Evolutionary conservation across 2,113 vertebrate species (phyloP).

Genomic region (Ctenomys sociabilis): DNA sequence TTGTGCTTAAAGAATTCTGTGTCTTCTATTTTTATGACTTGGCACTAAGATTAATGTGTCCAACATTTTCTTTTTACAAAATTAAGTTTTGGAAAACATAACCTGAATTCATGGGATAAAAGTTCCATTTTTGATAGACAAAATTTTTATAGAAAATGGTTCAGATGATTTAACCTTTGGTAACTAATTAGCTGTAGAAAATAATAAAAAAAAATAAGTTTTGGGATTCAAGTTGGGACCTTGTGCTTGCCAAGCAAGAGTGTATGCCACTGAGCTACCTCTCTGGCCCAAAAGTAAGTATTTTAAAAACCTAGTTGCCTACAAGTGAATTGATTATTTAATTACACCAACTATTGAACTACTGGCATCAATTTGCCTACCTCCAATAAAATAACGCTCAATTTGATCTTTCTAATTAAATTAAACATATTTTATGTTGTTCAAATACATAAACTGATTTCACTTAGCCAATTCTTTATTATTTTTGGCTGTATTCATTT

Average conservation of each 20-base stretch:
- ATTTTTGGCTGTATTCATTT: not conserved
- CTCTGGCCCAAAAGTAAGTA: not conserved
- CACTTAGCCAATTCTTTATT: slow-evolving; percentile 19
- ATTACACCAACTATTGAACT: not conserved
- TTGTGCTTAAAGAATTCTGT: not conserved
- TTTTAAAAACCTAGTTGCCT: not conserved
- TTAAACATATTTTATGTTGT: not conserved
- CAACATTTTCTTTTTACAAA: not conserved
- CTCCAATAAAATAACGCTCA: not conserved
- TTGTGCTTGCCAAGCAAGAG: no score
- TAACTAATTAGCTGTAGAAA: not conserved
- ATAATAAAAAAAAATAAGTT: not conserved
- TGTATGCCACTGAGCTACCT: no score
- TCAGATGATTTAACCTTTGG: not conserved
- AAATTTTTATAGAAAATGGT: not conserved
- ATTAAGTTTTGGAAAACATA: not conserved
- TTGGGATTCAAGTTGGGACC: no score
- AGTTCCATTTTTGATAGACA: not conserved
- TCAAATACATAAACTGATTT: not conserved
- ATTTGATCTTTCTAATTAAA: not conserved
- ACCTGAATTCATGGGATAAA: not conserved
- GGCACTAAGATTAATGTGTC: not conserved
- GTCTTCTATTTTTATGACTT: not conserved
- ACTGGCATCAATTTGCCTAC: not conserved
- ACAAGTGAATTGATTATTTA: not conserved